These are phyloP conservation scores for Psilopogon haemacephalus DNA, from an alignment of 2,113 vertebrate genomes.

Conservation along the genomic window DNA sequence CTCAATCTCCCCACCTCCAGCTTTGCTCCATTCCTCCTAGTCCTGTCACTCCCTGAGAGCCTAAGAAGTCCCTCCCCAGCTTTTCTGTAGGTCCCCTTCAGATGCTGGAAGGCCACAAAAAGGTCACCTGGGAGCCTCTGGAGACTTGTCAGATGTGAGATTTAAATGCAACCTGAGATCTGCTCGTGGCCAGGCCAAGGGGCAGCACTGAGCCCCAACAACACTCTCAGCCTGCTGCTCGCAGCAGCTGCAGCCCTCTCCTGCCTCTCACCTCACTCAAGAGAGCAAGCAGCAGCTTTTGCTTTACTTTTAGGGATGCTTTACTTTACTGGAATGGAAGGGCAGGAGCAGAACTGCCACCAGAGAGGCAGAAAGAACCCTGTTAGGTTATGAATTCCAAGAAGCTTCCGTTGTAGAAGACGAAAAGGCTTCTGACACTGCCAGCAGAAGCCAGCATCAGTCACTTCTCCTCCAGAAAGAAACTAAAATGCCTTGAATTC, in stretches of 20 bases:
- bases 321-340: neutral
- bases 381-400: rapidly evolving
- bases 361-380: neutral
- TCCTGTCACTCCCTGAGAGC: too few species aligned
- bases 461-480: neutral
- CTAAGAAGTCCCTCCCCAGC: too few species aligned
- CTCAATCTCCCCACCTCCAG: too few species aligned
- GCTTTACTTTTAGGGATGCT: neutral
- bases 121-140: too few species aligned
- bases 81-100: too few species aligned
- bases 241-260: neutral
- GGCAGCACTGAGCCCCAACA: neutral
- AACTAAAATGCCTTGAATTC: neutral
- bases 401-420: neutral
- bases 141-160: too few species aligned
- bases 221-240: neutral
- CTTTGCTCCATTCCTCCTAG: too few species aligned
- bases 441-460: neutral
- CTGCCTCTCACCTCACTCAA: neutral
- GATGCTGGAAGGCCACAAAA: too few species aligned
- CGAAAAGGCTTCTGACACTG: neutral
- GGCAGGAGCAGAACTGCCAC: neutral
- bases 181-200: neutral
- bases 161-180: too few species aligned
- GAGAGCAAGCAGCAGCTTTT: neutral